Base-by-base conservation (phyloP, 1,140 invertebrate genomes). In the Diuraphis noxia region DNA sequence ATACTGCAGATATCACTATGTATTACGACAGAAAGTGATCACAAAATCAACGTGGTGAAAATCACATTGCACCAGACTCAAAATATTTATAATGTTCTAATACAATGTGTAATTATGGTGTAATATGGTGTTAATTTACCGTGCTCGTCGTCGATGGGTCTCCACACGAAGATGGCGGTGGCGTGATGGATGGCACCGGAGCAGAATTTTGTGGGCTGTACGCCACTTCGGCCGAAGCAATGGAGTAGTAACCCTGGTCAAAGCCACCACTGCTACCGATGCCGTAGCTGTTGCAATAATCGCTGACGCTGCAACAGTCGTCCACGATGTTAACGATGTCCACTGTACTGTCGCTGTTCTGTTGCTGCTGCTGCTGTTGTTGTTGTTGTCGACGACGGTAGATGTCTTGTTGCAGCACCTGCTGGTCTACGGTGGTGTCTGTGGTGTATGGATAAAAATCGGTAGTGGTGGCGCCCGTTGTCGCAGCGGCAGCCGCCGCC, bases 201-300 rank as follows among this genome's bases (percentile, higher is more conserved):
- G 86, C 86, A 10, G 49, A 52, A 19, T 49, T 88, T 52, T 52
- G 86, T 23, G 86, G 86, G 25, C 86, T 88, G 52, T 63, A 88
- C 25, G 85, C 85, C 4, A 38, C 23, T 17, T 56, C 49, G 34
- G 38, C 25, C 8, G 49, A 36, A 2, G 86, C 34, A 0, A 34
- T 34, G 19, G 84, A 86, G 21, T 36, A 86, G 43, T 86, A 86
- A 7, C 84, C 43, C 13, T 86, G 84, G 34, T 86, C 84, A n/a
- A 49, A 86, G 19, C 34, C 21, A 19, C 84, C 41, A 23, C 25
- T n/a, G 38, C 40, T 40, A 10, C 23, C n/a, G n/a, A 46, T n/a
- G n/a, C n/a, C 23, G 84, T 86, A 86, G n/a, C 23, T 34, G 84
- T 49, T 86, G 43, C 84, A 86, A 36, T 40, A 86, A 7, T 86